These are phyloP conservation scores for Ornithorhynchus anatinus DNA, from an alignment of 2,113 vertebrate genomes.

Conservation along the genomic window DNA sequence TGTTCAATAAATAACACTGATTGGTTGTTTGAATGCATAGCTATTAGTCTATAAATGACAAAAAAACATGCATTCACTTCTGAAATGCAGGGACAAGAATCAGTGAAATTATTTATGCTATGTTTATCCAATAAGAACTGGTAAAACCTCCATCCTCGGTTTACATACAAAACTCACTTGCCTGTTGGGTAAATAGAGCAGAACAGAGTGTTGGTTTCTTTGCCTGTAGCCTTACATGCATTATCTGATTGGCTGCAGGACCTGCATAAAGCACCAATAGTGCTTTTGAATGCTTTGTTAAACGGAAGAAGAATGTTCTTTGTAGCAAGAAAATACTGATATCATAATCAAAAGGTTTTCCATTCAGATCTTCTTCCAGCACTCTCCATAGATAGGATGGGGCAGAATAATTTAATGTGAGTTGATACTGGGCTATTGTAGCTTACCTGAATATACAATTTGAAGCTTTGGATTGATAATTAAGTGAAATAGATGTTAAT, in stretches of 20 bases:
- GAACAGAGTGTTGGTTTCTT: neutral
- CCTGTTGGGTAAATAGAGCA: too few species aligned
- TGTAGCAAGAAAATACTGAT: too few species aligned
- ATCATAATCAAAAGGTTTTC: neutral
- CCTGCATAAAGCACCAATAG: neutral
- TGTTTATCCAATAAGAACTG: too few species aligned
- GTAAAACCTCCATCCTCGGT: too few species aligned
- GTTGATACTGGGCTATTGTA: neutral
- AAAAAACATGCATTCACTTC: too few species aligned
- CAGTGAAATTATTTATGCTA: too few species aligned
- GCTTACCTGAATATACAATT: neutral
- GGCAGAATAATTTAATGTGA: neutral
- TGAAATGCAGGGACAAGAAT: too few species aligned
- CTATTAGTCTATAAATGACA: too few species aligned
- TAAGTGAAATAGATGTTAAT: neutral
- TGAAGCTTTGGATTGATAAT: neutral
- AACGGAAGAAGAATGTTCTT: neutral
- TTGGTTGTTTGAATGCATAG: too few species aligned
- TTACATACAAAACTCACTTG: too few species aligned
- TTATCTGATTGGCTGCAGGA: neutral
- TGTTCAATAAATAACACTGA: too few species aligned
- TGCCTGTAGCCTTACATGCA: neutral
- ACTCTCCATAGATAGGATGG: neutral
- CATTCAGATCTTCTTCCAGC: neutral
- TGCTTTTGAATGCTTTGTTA: neutral